Evolutionary conservation across 2,888 invertebrate species (phyloP).

Genomic region (Drosophila rellima): DNA sequence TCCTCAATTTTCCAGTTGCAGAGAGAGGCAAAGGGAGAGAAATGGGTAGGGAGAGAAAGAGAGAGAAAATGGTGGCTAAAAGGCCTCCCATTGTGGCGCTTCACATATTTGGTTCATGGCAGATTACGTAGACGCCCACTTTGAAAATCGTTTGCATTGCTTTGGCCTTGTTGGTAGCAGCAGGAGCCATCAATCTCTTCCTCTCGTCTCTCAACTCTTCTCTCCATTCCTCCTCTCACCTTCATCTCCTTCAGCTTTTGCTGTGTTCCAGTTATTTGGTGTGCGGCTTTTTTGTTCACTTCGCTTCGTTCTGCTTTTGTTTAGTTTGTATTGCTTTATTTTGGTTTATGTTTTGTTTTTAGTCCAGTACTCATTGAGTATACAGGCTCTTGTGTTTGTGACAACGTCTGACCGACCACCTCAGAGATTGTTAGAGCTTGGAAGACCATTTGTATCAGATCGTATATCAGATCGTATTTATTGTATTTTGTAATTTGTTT

Average conservation of each 20-base stretch:
- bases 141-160: conserved; percentile 76
- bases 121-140: conserved; percentile 78
- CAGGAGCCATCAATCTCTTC: conserved; percentile 16
- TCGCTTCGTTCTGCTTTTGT: conserved; percentile 56
- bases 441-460: too few relatives aligned
- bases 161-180: conserved; percentile 34
- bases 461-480: too few relatives aligned
- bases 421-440: too few relatives aligned
- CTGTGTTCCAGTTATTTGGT: conserved; percentile 70
- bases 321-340: conserved; percentile 47
- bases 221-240: not conserved
- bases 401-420: too few relatives aligned
- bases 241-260: conserved; percentile 9
- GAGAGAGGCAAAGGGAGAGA: conserved; percentile 1
- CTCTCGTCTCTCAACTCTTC: not conserved
- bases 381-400: not conserved
- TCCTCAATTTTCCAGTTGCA: conserved; percentile 65
- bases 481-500: too few relatives aligned
- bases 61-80: conserved; percentile 11
- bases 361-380: not conserved
- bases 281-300: conserved; percentile 69
- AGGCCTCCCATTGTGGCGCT: conserved; percentile 50
- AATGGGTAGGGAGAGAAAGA: not conserved
- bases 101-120: conserved; percentile 77
- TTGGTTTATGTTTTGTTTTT: conserved; percentile 23